These are phyloP conservation scores for Yponomeuta cagnagella DNA, from an alignment of 2,888 invertebrate genomes.

Conservation along the genomic window DNA sequence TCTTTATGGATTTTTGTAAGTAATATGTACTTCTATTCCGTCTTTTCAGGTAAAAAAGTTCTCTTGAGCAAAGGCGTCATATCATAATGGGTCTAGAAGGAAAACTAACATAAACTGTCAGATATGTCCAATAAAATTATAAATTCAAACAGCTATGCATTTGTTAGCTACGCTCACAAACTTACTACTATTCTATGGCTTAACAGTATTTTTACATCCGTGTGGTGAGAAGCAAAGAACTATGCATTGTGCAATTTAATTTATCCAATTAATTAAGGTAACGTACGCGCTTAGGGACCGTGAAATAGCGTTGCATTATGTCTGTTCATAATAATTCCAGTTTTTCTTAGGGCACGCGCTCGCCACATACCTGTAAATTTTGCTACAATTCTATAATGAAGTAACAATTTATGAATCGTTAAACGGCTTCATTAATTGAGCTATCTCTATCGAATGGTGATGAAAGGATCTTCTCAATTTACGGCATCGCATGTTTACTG, in stretches of 20 bases:
- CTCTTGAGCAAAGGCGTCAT: background rate
- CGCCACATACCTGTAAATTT: slow-evolving; percentile 18
- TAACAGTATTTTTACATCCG: slow-evolving; percentile 4
- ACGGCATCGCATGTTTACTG: slow-evolving; percentile 31
- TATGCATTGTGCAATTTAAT: slow-evolving; percentile 19
- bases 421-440: slow-evolving; percentile 32
- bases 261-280: slow-evolving; percentile 26
- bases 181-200: slow-evolving; percentile 5
- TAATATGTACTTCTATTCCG: background rate
- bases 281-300: slow-evolving; percentile 43
- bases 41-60: background rate
- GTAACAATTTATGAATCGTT: slow-evolving; percentile 32
- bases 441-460: slow-evolving; percentile 33
- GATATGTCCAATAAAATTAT: background rate
- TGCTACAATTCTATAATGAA: slow-evolving; percentile 25
- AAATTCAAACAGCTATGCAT: background rate
- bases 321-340: slow-evolving; percentile 22
- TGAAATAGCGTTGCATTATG: slow-evolving; percentile 47
- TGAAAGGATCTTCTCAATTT: slow-evolving; percentile 29
- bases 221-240: slow-evolving; percentile 16
- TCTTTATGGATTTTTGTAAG: background rate
- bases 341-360: slow-evolving; percentile 22
- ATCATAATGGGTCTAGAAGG: background rate
- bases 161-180: background rate
- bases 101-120: background rate